These are phyloP conservation scores for Anneissia japonica DNA, from an alignment of 35 echinoderm and acorn worm genomes.

Conservation along the genomic window DNA sequence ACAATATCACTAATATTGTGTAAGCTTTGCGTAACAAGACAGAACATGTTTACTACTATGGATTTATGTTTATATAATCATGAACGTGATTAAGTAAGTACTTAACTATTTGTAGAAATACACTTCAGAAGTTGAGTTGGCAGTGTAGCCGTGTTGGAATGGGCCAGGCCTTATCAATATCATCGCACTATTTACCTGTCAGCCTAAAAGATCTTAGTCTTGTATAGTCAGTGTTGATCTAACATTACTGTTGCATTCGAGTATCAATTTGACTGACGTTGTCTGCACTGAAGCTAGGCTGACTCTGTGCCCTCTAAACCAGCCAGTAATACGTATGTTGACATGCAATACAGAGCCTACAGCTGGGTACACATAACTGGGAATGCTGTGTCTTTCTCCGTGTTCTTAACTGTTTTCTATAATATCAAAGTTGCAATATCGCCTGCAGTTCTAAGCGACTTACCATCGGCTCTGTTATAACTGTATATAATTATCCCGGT, in stretches of 20 bases:
- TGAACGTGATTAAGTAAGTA: too few relatives aligned
- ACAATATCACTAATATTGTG: too few relatives aligned
- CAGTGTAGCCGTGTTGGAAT: neutral
- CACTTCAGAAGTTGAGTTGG: too few relatives aligned
- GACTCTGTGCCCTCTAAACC: neutral
- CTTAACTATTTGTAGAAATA: too few relatives aligned
- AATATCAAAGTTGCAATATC: neutral
- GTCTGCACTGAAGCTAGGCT: neutral
- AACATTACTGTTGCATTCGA: neutral
- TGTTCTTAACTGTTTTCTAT: conserved; percentile 2
- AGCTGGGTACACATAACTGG: neutral
- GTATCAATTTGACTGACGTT: neutral
- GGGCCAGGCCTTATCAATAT: neutral
- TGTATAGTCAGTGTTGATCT: neutral
- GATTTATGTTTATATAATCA: too few relatives aligned
- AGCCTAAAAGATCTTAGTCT: neutral
- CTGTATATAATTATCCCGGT: neutral
- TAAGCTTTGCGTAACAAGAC: too few relatives aligned
- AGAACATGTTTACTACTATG: too few relatives aligned
- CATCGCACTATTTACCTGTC: neutral
- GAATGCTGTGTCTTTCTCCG: neutral
- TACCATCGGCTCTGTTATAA: neutral
- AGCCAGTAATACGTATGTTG: neutral
- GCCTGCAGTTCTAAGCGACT: neutral
- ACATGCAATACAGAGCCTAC: neutral